Base-by-base conservation (phyloP, 2,113 vertebrate genomes). In the Geococcyx californianus region DNA sequence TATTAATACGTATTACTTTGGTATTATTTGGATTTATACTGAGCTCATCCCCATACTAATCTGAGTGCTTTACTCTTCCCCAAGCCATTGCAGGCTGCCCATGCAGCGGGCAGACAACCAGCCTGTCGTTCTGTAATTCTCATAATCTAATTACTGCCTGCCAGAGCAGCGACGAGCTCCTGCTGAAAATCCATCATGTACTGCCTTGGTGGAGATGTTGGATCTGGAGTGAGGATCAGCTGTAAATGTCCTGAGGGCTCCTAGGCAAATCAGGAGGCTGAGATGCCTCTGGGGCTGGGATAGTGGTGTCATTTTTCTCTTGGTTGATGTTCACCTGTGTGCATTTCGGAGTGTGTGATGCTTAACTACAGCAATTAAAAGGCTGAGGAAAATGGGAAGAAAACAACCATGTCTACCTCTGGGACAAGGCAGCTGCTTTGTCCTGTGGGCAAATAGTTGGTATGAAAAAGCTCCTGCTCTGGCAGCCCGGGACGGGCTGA, bases 91-190 rank as follows among this genome's bases (percentile, higher is more conserved):
- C 92, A 92, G 76, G 73, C 86, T 95, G 91, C 52, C 86, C 68
- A 5, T 92, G 33, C 33, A 56, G 86, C 3, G 13, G 67, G 33
- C 70, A 95, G 90, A 77, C 80, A 81, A 79, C 86, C 86, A 92
- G 95, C 73, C 89, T 96, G 80, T 92, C 94, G 2, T 93, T 86
- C 86, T 89, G 76, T 97, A 94, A 90, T 94, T 92, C 95, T 86
- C 0, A 0, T 90, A 92, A 96, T 95, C 85, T 87, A 92, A 90
- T 95, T 95, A 94, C 69, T 78, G 92, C 60, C 92, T 92, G 86
- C 90, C 95, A 94, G 94, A 92, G 82, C 93, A 84, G 79, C 1
- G 0, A 84, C 60, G 49, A 84, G 86, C 93, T 95, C 79, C 87
- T 79, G 89, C 93, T 87, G 20, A 89, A 85, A 91, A 84, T 25